A percentile compares a stretch with the other conserved stretches of the same genome.
These are phyloP conservation scores for Melanophora roralis DNA, from an alignment of 2,888 invertebrate species.

Conservation along the genomic window DNA sequence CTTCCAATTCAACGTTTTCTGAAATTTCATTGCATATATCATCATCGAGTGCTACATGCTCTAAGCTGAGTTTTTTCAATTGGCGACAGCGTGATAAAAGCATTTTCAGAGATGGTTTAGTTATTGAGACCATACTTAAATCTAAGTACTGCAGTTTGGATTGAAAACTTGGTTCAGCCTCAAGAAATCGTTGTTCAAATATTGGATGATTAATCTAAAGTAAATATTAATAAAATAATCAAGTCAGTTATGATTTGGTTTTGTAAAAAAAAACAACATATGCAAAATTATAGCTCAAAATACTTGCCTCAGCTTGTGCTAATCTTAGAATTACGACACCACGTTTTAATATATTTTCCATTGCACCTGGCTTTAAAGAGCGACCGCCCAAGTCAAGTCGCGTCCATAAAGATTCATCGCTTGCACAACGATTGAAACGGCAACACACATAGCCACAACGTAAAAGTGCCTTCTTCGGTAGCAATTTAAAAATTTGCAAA, in stretches of 20 bases:
- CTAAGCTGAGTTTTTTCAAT: conserved; percentile 90
- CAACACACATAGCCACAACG: conserved; percentile 86
- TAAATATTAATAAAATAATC: not conserved
- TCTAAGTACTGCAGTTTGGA: conserved; percentile 89
- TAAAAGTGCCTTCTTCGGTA: conserved; percentile 86
- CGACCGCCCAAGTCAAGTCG: conserved; percentile 87
- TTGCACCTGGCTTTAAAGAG: conserved; percentile 82
- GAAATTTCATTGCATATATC: conserved; percentile 83
- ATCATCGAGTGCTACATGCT: conserved; percentile 84
- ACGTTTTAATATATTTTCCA: conserved; percentile 86
- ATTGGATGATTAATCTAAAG: conserved; percentile 78
- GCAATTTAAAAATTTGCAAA: conserved; percentile 87
- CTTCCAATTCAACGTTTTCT: conserved; percentile 83
- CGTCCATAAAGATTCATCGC: conserved; percentile 92
- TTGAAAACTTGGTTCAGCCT: conserved; percentile 75
- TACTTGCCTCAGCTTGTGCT: conserved; percentile 86
- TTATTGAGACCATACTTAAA: conserved; percentile 87
- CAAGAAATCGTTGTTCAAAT: conserved; percentile 76
- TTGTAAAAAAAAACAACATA: not conserved
- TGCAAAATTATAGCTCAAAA: not conserved
- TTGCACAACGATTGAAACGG: conserved; percentile 87
- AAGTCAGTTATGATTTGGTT: no score
- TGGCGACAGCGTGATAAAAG: conserved; percentile 83
- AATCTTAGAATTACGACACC: conserved; percentile 88
- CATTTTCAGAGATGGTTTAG: conserved; percentile 79